These are phyloP conservation scores for Phacellophora camtschatica DNA, from an alignment of 30 jellyfish, hydroid and myxozoan species.

Conservation along the genomic window DNA sequence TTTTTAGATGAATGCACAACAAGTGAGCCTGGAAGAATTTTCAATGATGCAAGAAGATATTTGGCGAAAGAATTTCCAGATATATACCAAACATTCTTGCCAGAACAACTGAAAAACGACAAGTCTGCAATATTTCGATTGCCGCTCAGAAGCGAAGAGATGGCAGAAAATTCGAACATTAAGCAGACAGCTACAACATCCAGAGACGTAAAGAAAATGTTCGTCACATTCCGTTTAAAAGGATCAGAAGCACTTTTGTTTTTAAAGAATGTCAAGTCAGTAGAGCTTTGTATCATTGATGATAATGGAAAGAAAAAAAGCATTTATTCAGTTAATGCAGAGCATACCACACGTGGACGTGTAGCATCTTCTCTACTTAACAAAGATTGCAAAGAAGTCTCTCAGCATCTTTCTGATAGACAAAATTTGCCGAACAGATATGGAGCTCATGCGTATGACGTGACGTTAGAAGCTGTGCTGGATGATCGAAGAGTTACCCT, in stretches of 20 bases:
- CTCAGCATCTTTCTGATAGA: background rate
- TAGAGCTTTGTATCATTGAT: slow-evolving; percentile 14
- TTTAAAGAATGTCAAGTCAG: slow-evolving; percentile 19
- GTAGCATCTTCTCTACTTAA: too few species aligned
- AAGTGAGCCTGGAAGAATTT: slow-evolving; percentile 78
- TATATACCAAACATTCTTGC: slow-evolving; percentile 29
- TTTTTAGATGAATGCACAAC: slow-evolving; percentile 46
- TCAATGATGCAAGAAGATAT: slow-evolving; percentile 38
- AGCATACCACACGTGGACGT: too few species aligned
- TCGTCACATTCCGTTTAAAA: slow-evolving; percentile 3
- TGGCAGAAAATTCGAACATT: slow-evolving; percentile 48
- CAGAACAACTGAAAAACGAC: background rate
- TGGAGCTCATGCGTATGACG: background rate
- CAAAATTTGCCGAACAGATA: background rate
- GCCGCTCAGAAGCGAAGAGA: slow-evolving; percentile 57
- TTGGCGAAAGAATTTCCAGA: slow-evolving; percentile 25
- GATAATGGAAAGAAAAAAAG: background rate
- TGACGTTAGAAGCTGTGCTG: background rate
- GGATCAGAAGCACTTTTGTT: slow-evolving; percentile 40
- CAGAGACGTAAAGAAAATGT: slow-evolving; percentile 7
- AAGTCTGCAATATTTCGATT: slow-evolving; percentile 71
- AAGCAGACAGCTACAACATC: slow-evolving; percentile 9
- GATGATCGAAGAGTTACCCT: too few species aligned
- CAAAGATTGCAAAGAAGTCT: background rate
- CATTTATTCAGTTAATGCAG: background rate